A percentile compares a stretch with the other conserved stretches of the same genome.
These are phyloP conservation scores for Halcyon malimbica DNA, from an alignment of 2,113 vertebrate genomes.

Conservation along the genomic window DNA sequence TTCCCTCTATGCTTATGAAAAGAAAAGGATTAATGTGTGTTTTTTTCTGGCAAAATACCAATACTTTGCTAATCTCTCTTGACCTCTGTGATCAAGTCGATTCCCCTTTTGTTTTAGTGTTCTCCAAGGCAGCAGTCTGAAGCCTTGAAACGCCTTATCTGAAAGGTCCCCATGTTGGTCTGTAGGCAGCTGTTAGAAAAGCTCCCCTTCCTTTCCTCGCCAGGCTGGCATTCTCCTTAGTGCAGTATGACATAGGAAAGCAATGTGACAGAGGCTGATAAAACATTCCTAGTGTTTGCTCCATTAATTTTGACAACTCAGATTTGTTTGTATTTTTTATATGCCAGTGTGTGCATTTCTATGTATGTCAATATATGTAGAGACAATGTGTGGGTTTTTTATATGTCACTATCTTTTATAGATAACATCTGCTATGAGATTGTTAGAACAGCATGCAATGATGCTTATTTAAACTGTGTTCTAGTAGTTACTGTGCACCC, in stretches of 20 bases:
- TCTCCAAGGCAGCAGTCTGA: background rate
- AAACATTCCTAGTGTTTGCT: slow-evolving; percentile 8
- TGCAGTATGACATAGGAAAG: background rate
- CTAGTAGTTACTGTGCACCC: background rate
- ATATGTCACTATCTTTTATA: slow-evolving; percentile 13
- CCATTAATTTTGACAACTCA: slow-evolving; percentile 14
- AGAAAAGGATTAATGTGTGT: background rate
- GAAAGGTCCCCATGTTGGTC: background rate
- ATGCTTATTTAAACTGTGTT: background rate
- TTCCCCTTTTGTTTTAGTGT: background rate
- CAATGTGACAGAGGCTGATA: background rate
- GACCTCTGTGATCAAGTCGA: background rate
- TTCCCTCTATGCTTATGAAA: background rate
- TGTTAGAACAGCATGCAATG: background rate
- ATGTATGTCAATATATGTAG: slow-evolving; percentile 22
- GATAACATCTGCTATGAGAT: slow-evolving; percentile 34
- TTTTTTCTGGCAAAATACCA: background rate
- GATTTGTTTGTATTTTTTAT: slow-evolving; percentile 44
- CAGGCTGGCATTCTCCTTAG: background rate
- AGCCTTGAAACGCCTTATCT: background rate
- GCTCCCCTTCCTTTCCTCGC: background rate
- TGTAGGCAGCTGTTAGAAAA: background rate
- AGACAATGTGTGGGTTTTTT: slow-evolving; percentile 14
- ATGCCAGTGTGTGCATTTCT: background rate
- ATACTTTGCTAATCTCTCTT: background rate